Evolutionary conservation across 2,113 vertebrate species (phyloP), one percentile per base, ranked within the genome.

Genomic region (Illadopsis cleaveri): DNA sequence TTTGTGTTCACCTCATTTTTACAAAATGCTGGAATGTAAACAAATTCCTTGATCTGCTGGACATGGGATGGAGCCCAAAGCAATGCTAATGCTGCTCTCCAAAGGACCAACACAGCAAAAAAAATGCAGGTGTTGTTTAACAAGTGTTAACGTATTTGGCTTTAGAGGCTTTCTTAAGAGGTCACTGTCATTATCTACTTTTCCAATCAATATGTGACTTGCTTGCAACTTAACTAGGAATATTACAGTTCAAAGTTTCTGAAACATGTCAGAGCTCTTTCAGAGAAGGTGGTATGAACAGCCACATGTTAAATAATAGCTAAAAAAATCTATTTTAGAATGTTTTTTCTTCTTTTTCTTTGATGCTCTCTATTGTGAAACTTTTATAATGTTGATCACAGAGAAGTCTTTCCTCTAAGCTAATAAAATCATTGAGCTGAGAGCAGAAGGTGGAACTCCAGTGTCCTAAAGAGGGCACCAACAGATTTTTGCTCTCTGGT

Each of bases 301-400:
- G 35, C 21, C 58, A 88, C 7, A 7, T 3, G 25, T 31, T 61
- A 81, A 83, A 84, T 6, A 30, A 27, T 16, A 35, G 44, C 16
- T 21, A 42, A 40, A 40, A 35, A 58, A 13, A 23, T 5, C 48
- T 75, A 27, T 76, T 94, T 93, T n/a, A 72, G 72, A 90, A 93
- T 60, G 77, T n/a, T 68, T 91, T 92, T 88, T 86, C 28, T 76
- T 94, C 60, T 82, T 94, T 64, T 82, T 69, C 54, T 94, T 70
- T 85, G 25, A 76, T 87, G 64, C 24, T 70, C 3, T 61, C 44
- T 75, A 70, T 81, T 89, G 86, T 92, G n/a, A 94, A 95, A 92
- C 38, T 89, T 96, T 86, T 48, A 85, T 69, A 69, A 30, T 33
- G 45, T 17, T 81, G 69, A 61, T 71, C 53, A 87, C 1, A 76